These are phyloP conservation scores for Mesorhabditis spiculigera DNA, from an alignment of 2,888 invertebrate species.

Conservation along the genomic window DNA sequence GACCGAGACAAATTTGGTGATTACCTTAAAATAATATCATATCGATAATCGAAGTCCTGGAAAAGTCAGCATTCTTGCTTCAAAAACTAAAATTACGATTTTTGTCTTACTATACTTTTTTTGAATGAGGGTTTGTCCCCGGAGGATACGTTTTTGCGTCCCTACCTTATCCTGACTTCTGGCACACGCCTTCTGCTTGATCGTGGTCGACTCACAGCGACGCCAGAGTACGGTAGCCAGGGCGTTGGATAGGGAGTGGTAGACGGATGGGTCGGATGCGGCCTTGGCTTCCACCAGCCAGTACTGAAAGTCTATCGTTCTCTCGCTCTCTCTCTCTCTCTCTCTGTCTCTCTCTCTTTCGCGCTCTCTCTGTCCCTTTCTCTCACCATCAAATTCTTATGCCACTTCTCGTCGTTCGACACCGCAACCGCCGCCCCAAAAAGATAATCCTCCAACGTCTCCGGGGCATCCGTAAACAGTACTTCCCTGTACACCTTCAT, in stretches of 20 bases:
- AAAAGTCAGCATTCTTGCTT: not conserved
- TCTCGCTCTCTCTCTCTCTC: not conserved
- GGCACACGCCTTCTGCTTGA: constrained; percentile 34
- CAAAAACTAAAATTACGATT: constrained; percentile 1
- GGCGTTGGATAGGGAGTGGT: constrained; percentile 39
- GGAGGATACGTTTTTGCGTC: not conserved
- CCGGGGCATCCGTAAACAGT: constrained; percentile 22
- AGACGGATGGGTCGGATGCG: constrained; percentile 11
- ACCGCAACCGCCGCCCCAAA: constrained; percentile 30
- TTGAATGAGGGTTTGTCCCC: too few relatives aligned
- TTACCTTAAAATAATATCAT: constrained; percentile 2
- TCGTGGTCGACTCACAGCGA: constrained; percentile 32
- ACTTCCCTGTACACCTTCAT: constrained; percentile 26
- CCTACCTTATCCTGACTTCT: constrained; percentile 35
- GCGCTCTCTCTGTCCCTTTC: not conserved
- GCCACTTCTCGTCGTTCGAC: constrained; percentile 30
- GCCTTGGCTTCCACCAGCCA: constrained; percentile 17
- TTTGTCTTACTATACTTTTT: too few relatives aligned
- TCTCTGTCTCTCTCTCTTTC: not conserved
- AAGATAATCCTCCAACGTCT: constrained; percentile 27
- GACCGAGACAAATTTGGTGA: constrained; percentile 3
- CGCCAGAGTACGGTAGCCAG: constrained; percentile 33
- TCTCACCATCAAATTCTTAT: constrained; percentile 34
- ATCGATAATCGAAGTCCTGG: not conserved
- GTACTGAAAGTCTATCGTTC: constrained; percentile 17